phyloP scores from a whole-genome alignment of 2,888 invertebrate species.

The Synanthedon tipuliformis region DNA sequence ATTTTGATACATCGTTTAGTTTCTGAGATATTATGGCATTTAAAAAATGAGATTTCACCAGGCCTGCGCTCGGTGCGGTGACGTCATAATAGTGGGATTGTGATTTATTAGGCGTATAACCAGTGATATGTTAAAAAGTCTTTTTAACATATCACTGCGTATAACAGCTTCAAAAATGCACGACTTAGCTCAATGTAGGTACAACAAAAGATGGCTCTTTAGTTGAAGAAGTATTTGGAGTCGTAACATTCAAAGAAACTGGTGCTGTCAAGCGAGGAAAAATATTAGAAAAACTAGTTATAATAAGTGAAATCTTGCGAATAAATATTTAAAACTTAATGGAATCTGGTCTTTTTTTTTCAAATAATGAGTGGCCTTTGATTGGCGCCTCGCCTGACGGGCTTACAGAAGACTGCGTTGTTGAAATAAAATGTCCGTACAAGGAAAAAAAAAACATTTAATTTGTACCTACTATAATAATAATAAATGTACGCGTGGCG shows the following conservation, averaged over 20 bases:
- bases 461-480: neutral
- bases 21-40: too few species aligned
- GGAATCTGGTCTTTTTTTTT: conserved; percentile 2
- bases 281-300: conserved; percentile 3
- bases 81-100: too few species aligned
- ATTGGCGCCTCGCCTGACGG: conserved; percentile 8
- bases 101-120: too few species aligned
- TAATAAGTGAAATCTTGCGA: neutral
- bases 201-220: conserved; percentile 6
- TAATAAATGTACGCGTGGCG: too few species aligned
- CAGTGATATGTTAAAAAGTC: too few species aligned
- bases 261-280: conserved; percentile 6
- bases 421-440: conserved; percentile 7
- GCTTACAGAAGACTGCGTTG: conserved; percentile 5
- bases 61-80: too few species aligned
- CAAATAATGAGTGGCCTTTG: conserved; percentile 5
- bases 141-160: too few species aligned
- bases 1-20: too few species aligned
- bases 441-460: conserved; percentile 4
- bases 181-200: conserved; percentile 7
- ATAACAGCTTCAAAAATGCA: conserved; percentile 1
- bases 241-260: conserved; percentile 4
- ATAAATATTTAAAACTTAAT: neutral
- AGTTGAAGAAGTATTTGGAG: conserved; percentile 7
- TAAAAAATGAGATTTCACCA: too few species aligned